These are phyloP conservation scores for Muschampia plurimacula DNA, from an alignment of 2,888 invertebrate species.

Conservation along the genomic window DNA sequence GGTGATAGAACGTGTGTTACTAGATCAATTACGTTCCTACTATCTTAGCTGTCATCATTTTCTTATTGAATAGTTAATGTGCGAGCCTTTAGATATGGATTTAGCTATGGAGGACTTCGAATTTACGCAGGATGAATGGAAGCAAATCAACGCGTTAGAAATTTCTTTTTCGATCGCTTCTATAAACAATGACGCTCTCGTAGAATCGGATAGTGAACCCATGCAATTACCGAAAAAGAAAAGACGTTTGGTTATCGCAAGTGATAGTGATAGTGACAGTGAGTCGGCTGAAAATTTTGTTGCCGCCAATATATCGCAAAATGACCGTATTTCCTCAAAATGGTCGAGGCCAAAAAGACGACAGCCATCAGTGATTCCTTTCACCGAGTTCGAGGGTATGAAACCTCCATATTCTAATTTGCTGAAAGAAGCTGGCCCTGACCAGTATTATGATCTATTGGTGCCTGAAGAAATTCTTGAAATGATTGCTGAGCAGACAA, in stretches of 20 bases:
- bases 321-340: conserved; percentile 48
- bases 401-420: conserved; percentile 48
- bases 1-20: conserved; percentile 45
- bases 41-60: conserved; percentile 49
- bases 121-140: conserved; percentile 50
- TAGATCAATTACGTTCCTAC: conserved; percentile 50
- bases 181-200: conserved; percentile 48
- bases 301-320: conserved; percentile 43
- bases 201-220: conserved; percentile 46
- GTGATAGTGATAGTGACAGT: conserved; percentile 48
- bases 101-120: conserved; percentile 43
- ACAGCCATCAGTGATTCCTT: conserved; percentile 51
- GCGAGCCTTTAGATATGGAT: conserved; percentile 49
- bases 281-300: conserved; percentile 52
- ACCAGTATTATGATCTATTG: conserved; percentile 50
- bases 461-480: conserved; percentile 48
- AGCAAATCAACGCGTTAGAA: conserved; percentile 49
- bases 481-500: conserved; percentile 50
- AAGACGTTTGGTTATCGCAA: conserved; percentile 51
- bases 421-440: conserved; percentile 49
- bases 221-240: conserved; percentile 51
- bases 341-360: conserved; percentile 51
- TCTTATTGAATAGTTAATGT: conserved; percentile 49
- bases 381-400: conserved; percentile 47
- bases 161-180: conserved; percentile 48